These are phyloP conservation scores for Emberiza fucata DNA, from an alignment of 2,113 vertebrate genomes.

Conservation along the genomic window DNA sequence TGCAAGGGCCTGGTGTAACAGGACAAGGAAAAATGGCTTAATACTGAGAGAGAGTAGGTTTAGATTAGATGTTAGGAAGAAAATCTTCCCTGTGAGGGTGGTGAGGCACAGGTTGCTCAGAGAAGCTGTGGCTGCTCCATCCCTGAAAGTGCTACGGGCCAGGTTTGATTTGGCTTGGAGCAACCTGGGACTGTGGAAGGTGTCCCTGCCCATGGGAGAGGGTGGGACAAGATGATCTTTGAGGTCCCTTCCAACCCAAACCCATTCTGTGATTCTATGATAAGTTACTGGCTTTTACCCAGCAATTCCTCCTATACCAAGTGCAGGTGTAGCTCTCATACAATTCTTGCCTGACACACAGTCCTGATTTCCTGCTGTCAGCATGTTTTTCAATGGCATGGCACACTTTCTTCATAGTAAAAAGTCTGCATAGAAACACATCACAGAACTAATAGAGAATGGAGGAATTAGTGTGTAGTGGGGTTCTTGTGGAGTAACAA, in stretches of 20 bases:
- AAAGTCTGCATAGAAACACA: background rate
- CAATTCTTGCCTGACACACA: background rate
- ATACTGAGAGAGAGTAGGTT: background rate
- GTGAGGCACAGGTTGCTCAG: background rate
- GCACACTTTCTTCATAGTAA: background rate
- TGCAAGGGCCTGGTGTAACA: background rate
- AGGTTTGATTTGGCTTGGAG: accelerated
- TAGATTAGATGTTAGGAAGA: background rate
- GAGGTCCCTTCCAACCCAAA: background rate
- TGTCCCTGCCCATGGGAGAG: background rate
- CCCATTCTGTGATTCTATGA: background rate
- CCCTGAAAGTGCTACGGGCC: accelerated
- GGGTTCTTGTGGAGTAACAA: background rate
- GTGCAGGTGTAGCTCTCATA: background rate
- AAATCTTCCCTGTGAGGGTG: background rate
- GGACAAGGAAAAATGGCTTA: background rate
- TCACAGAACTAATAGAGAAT: background rate
- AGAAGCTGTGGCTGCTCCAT: background rate
- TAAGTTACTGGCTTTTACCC: background rate
- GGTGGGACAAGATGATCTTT: background rate
- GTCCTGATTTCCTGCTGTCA: background rate
- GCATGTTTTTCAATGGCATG: background rate
- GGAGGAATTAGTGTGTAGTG: background rate
- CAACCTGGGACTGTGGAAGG: background rate
- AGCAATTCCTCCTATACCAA: background rate